Evolutionary conservation across 2,888 invertebrate species (phyloP).

Genomic region (Drosophila monieri): DNA sequence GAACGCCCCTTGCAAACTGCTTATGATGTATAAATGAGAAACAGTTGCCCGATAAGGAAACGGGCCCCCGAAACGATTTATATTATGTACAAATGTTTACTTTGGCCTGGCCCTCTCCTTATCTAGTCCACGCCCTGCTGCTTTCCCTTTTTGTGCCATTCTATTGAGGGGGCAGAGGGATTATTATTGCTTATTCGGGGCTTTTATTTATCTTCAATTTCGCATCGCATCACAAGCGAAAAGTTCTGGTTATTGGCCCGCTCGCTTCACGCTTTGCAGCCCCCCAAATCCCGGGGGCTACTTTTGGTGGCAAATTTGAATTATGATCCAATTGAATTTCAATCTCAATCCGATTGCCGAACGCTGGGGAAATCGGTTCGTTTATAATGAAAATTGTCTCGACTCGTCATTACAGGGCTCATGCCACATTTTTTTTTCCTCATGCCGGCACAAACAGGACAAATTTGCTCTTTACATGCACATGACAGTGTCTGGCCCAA

Average conservation of each 20-base stretch:
- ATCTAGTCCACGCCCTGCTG: constrained; percentile 45
- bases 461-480: constrained; percentile 70
- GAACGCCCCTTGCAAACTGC: constrained; percentile 39
- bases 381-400: constrained; percentile 12
- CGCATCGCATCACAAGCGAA: constrained; percentile 51
- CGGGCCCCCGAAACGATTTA: constrained; percentile 33
- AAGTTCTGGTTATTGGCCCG: constrained; percentile 47
- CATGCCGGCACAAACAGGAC: constrained; percentile 51
- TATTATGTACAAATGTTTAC: constrained; percentile 57
- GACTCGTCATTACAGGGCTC: constrained; percentile 26
- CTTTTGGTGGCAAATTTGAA: constrained; percentile 48
- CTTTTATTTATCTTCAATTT: constrained; percentile 76
- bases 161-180: constrained; percentile 12
- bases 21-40: constrained; percentile 52
- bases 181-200: constrained; percentile 70
- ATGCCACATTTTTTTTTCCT: constrained; percentile 47
- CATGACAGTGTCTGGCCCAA: constrained; percentile 51
- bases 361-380: constrained; percentile 20
- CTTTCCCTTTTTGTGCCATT: constrained; percentile 14
- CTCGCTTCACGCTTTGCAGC: constrained; percentile 48
- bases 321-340: constrained; percentile 75
- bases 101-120: constrained; percentile 39
- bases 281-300: constrained; percentile 34
- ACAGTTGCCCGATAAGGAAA: constrained; percentile 36
- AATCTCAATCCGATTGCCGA: constrained; percentile 67